Evolutionary conservation across 2,797 vertebrate species (phyloP).

Genomic region (Corythornis leucogaster): DNA sequence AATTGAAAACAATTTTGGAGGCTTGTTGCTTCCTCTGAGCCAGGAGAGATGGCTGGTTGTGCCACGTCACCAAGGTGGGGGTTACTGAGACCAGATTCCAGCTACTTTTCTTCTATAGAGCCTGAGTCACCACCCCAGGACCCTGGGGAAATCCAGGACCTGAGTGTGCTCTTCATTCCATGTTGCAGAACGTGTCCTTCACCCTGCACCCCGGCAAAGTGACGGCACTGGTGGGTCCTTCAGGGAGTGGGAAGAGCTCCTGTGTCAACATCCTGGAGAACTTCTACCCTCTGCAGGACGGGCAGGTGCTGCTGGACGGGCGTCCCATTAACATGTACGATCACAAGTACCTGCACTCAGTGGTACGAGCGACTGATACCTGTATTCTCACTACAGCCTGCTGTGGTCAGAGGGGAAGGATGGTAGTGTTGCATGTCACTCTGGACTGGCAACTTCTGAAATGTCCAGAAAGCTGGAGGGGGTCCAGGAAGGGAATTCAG

Average conservation of each 20-base stretch:
- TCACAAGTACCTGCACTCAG: conserved; percentile 91
- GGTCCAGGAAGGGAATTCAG: neutral
- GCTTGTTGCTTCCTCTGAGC: neutral
- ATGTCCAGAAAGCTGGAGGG: conserved; percentile 1
- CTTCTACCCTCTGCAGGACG: conserved; percentile 89
- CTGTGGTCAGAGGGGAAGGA: neutral
- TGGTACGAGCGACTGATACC: conserved; percentile 79
- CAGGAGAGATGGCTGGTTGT: neutral
- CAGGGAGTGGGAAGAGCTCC: conserved; percentile 95
- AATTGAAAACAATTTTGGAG: neutral
- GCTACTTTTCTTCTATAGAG: neutral
- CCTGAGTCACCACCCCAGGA: neutral
- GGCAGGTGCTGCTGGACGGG: conserved; percentile 92
- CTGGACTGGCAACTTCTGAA: neutral
- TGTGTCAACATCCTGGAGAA: conserved; percentile 95
- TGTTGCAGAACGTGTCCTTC: conserved; percentile 90
- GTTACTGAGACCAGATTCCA: neutral
- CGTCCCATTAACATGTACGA: conserved; percentile 84
- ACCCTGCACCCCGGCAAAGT: conserved; percentile 89
- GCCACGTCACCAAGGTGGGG: neutral
- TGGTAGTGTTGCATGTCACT: neutral
- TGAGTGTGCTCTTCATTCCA: neutral
- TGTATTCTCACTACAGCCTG: neutral
- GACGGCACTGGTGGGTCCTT: conserved; percentile 93
- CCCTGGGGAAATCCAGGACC: neutral